phyloP scores from a whole-genome alignment of 2,797 vertebrate genomes.

The Sebastes itinus region DNA sequence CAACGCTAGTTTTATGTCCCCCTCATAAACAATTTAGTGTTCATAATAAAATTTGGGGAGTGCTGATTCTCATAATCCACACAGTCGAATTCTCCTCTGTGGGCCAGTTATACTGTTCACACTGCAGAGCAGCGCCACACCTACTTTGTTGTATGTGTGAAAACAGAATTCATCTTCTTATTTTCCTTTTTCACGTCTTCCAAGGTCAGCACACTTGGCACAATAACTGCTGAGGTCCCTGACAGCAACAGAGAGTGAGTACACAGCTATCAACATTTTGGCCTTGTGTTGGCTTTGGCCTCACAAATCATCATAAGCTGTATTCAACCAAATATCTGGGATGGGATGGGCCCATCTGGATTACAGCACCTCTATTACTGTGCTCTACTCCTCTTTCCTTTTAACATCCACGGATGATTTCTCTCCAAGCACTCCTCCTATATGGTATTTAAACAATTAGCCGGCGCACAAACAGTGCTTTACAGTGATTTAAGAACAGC shows the following conservation, averaged over 20 bases:
- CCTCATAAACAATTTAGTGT: neutral
- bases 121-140: neutral
- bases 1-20: neutral
- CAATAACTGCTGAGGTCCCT: conserved; percentile 39
- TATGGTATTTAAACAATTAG: conserved; percentile 39
- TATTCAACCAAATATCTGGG: conserved; percentile 28
- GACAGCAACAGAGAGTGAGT: conserved; percentile 40
- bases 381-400: neutral
- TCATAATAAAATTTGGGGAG: neutral
- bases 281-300: conserved; percentile 40
- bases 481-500: conserved; percentile 23
- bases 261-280: conserved; percentile 49
- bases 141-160: neutral
- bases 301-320: conserved; percentile 52
- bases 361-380: conserved; percentile 1
- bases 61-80: neutral
- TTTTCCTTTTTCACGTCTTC: neutral
- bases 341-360: conserved; percentile 11
- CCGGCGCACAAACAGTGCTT: neutral
- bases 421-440: conserved; percentile 1
- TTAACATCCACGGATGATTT: conserved; percentile 25
- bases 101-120: neutral
- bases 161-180: neutral
- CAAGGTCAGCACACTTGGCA: conserved; percentile 54
- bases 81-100: neutral